These are phyloP conservation scores for Bostrychus sinensis DNA, from an alignment of 2,113 vertebrate genomes.

Conservation along the genomic window DNA sequence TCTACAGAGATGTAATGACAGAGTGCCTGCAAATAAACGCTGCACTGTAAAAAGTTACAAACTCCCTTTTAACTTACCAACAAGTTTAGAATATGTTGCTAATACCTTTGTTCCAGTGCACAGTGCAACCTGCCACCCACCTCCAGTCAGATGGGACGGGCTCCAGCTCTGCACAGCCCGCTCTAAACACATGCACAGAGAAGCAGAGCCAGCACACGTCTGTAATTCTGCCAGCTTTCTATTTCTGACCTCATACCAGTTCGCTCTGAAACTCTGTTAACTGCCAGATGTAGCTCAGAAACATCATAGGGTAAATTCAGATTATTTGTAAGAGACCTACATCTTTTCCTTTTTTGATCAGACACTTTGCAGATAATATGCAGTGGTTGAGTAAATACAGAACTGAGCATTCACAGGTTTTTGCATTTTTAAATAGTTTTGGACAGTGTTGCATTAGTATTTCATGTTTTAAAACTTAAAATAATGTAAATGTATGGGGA, in stretches of 20 bases:
- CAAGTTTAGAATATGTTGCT: constrained; percentile 5
- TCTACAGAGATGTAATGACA: background rate
- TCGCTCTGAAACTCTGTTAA: constrained; percentile 14
- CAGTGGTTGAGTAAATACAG: background rate
- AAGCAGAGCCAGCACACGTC: background rate
- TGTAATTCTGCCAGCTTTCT: background rate
- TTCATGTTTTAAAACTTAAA: no score
- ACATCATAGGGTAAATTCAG: background rate
- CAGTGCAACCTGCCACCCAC: background rate
- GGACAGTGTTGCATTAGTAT: no score
- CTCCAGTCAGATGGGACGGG: background rate
- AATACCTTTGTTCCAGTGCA: constrained; percentile 5
- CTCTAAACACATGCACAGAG: background rate
- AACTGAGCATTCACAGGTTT: no score
- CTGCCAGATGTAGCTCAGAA: constrained; percentile 11
- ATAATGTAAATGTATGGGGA: no score
- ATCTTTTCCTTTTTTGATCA: background rate
- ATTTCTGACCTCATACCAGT: background rate
- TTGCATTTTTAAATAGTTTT: no score
- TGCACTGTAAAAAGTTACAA: background rate
- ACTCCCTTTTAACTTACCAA: background rate
- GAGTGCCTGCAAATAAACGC: background rate
- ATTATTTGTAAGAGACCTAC: background rate
- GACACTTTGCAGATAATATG: background rate
- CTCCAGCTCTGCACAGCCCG: background rate